These are phyloP conservation scores for Drosophila guanche DNA, from an alignment of 1,140 invertebrate species.

Conservation along the genomic window DNA sequence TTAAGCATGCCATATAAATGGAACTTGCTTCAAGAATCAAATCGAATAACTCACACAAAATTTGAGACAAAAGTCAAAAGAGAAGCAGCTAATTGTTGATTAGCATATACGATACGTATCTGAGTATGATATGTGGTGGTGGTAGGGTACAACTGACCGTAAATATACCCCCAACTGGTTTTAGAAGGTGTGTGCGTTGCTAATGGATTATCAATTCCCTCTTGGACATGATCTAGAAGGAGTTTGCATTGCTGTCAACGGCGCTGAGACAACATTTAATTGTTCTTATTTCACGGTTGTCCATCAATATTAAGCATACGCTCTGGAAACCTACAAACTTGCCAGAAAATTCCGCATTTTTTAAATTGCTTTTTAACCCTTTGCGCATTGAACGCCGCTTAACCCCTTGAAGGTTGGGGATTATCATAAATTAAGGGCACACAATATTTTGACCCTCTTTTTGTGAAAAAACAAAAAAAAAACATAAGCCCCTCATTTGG, in stretches of 20 bases:
- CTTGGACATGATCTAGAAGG: too few relatives aligned
- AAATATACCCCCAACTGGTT: too few relatives aligned
- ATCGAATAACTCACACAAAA: not conserved
- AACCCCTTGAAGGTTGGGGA: conserved; percentile 1
- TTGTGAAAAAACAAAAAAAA: not conserved
- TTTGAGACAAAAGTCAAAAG: conserved; percentile 18
- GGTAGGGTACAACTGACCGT: not conserved
- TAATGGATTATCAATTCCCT: too few relatives aligned
- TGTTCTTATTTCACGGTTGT: not conserved
- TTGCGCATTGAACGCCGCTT: conserved; percentile 11
- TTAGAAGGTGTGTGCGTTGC: too few relatives aligned
- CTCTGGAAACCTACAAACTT: not conserved
- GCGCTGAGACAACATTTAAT: not conserved
- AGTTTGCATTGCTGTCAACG: too few relatives aligned
- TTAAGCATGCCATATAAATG: conserved; percentile 65
- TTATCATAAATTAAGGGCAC: conserved; percentile 25
- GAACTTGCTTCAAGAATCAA: conserved; percentile 28
- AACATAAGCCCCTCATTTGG: conserved; percentile 1
- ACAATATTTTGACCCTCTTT: conserved; percentile 7
- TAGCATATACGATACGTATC: conserved; percentile 5
- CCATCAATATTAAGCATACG: not conserved
- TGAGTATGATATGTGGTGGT: not conserved
- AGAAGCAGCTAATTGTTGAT: conserved; percentile 36
- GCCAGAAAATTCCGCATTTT: conserved; percentile 16
- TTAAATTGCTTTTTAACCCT: conserved; percentile 18